Conservation (phyloP, 2,888 invertebrate species). For the Scaptomyza parva region DNA sequence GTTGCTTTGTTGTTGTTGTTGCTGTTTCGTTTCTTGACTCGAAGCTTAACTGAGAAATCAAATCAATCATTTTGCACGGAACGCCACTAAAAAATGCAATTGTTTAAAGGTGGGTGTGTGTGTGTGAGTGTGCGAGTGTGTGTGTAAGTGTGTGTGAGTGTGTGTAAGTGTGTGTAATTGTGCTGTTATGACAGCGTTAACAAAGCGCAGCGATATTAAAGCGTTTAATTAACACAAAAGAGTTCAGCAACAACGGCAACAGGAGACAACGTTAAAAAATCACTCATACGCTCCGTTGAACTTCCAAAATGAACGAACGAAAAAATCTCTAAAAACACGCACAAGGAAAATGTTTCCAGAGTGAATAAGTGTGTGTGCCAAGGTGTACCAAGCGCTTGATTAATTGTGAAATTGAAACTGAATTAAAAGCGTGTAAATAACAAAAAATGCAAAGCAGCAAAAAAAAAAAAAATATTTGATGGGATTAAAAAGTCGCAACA, state of each 20-base stretch:
- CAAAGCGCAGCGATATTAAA: slow-evolving; percentile 72
- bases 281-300: slow-evolving; percentile 77
- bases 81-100: slow-evolving; percentile 75
- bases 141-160: background rate
- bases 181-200: slow-evolving; percentile 71
- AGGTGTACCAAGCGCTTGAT: slow-evolving; percentile 77
- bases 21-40: slow-evolving; percentile 50
- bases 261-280: slow-evolving; percentile 61
- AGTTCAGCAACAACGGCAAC: slow-evolving; percentile 71
- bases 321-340: slow-evolving; percentile 55
- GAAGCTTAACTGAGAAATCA: slow-evolving; percentile 66
- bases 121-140: slow-evolving; percentile 3
- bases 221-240: slow-evolving; percentile 79
- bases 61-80: slow-evolving; percentile 77
- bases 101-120: slow-evolving; percentile 50
- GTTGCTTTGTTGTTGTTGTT: slow-evolving; percentile 32
- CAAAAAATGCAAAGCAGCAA: slow-evolving; percentile 12
- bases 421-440: slow-evolving; percentile 73
- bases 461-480: slow-evolving; percentile 3
- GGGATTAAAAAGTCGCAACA: slow-evolving; percentile 8
- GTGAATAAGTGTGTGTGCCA: slow-evolving; percentile 49
- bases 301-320: slow-evolving; percentile 41
- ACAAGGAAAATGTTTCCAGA: slow-evolving; percentile 55
- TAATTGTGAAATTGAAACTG: slow-evolving; percentile 76
- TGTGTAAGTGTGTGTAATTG: slow-evolving; percentile 13